Conservation (phyloP, 2,888 invertebrate genomes). For the Synanthedon vespiformis region DNA sequence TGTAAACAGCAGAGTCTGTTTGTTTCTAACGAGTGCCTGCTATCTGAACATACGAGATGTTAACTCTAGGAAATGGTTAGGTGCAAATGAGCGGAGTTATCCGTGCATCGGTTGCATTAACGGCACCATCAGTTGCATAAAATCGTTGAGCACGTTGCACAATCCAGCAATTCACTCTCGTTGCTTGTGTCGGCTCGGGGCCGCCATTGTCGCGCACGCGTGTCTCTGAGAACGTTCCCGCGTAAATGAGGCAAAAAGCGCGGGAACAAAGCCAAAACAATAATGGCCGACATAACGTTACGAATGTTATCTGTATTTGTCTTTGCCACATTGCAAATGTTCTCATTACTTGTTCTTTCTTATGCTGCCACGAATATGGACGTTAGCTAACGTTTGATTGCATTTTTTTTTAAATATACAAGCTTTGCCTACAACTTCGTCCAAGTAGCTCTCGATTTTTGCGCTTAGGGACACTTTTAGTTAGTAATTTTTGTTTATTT, state of each 20-base stretch:
- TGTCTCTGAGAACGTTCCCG: conserved; percentile 67
- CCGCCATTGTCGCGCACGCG: conserved; percentile 59
- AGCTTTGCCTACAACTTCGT: too few species aligned
- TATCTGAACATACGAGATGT: background rate
- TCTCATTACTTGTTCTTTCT: conserved; percentile 31
- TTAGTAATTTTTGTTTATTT: too few species aligned
- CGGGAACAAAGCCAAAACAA: conserved; percentile 59
- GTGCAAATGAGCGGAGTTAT: conserved; percentile 33
- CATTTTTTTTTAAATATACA: background rate
- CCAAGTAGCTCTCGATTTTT: too few species aligned
- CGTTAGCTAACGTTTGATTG: background rate
- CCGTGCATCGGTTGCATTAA: conserved; percentile 49
- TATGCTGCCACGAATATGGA: background rate
- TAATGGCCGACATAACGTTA: conserved; percentile 64
- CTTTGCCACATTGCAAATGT: conserved; percentile 52
- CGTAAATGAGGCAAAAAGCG: conserved; percentile 62
- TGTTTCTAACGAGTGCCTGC: too few species aligned
- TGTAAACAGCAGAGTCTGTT: too few species aligned
- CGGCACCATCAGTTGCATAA: conserved; percentile 60
- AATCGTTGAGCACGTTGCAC: conserved; percentile 46
- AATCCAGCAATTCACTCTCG: conserved; percentile 61
- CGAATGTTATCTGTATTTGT: conserved; percentile 54
- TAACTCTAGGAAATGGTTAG: conserved; percentile 26
- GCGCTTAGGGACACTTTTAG: too few species aligned
- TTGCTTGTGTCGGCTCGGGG: conserved; percentile 28